phyloP scores from a whole-genome alignment of 2,113 vertebrate genomes.

The Gallinago jamesoni region DNA sequence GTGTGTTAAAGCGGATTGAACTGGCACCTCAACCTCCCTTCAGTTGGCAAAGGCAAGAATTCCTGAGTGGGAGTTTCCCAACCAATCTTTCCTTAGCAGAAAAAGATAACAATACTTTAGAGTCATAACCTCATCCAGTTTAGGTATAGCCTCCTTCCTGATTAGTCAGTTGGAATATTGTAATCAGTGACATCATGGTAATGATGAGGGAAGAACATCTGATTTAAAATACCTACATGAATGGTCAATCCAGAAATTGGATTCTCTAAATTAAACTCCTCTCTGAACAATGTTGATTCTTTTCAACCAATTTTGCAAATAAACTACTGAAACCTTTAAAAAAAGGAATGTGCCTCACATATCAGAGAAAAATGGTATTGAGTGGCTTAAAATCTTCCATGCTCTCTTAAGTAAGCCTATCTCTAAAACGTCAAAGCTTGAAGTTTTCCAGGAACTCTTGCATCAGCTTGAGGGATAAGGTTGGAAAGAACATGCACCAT shows the following conservation, averaged over 20 bases:
- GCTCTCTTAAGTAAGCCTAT: background rate
- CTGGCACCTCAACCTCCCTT: background rate
- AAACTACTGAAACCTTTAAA: background rate
- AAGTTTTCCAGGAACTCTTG: conserved; percentile 53
- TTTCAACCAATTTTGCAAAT: background rate
- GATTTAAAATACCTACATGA: background rate
- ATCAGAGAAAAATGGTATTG: background rate
- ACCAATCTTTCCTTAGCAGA: conserved; percentile 5
- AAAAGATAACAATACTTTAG: conserved; percentile 17
- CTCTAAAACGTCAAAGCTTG: conserved; percentile 49
- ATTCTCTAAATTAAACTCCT: background rate
- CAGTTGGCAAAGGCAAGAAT: background rate
- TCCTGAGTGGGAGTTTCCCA: conserved; percentile 31
- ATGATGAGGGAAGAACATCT: background rate
- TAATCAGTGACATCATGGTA: background rate
- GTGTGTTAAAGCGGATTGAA: background rate
- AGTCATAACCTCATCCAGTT: conserved; percentile 38
- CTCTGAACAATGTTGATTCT: background rate
- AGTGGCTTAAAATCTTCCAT: conserved; percentile 41
- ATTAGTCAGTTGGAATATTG: conserved; percentile 41
- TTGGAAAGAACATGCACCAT: background rate
- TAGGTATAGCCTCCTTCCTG: conserved; percentile 38
- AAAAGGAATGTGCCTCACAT: background rate
- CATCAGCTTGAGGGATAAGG: conserved; percentile 43
- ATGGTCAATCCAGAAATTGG: background rate